Base-by-base conservation (phyloP, 2,888 invertebrate genomes). In the Ariolimax columbianus region DNA sequence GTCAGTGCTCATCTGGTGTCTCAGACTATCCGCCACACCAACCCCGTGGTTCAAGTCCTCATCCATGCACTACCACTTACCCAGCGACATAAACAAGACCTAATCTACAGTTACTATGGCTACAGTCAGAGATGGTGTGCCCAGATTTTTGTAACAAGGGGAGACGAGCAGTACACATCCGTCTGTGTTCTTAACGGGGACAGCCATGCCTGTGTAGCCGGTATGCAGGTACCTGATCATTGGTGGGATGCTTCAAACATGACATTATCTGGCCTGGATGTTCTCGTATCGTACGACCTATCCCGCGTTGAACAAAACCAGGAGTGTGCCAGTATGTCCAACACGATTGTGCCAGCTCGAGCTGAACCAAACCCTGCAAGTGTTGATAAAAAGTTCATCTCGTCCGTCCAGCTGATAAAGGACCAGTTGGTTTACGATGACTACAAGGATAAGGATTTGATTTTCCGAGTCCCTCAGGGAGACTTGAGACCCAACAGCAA, bases 1-100 rank as follows among this genome's bases (percentile, higher is more conserved):
- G 97, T 98, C 95, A 98, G 97, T 68, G 98, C 98, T 11, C 98
- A 98, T 94, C 95, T 98, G 86, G 98, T 98, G n/a, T 96, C 97
- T 83, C 95, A 96, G 83, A 97, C 97, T 91, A 96, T 98, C 83
- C 97, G 97, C 0, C 96, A 97, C 78, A 98, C 98, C 93, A 96
- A 97, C 33, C 98, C 98, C 0, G 97, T 97, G n/a, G 95, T 98
- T 66, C 95, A 98, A 86, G 98, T 98, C 17, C 95, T 98, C 40
- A 98, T 98, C 94, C 98, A 98, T 94, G 97, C 97, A 3, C 90
- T 88, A 55, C 90, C 87, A 3, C 33, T 97, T 97, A 55, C 77
- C 14, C 81, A 86, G 23, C 83, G 77, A 38, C 83, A 85, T 77
- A 88, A 84, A 82, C 82, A 84, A 72, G 86, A 86, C 55, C 77